Base-by-base conservation (phyloP, 2,888 invertebrate genomes). In the Lamellibrachia satsuma region DNA sequence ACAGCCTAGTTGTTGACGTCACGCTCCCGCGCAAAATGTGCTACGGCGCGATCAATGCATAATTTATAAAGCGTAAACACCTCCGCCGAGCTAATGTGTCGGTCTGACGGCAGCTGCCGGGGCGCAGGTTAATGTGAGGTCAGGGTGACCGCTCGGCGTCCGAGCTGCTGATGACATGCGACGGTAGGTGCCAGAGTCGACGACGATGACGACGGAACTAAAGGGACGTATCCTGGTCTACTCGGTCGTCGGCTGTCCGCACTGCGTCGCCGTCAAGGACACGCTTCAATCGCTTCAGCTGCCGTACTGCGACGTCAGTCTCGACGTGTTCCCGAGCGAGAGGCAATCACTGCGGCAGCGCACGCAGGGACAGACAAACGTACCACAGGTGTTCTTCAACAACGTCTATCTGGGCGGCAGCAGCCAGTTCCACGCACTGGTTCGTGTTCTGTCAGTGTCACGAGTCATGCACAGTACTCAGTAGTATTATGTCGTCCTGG, bases 331-430 rank as follows among this genome's bases (percentile, higher is more conserved):
- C 93, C 96, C 96, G 3, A 95, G 96, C 93, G 95, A 95, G 52
- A 94, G 96, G 91, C 94, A 95, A 15, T 95, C 96, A 91, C 94
- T 96, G 91, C 94, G 95, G 93, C 93, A 94, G 52, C 94, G 95
- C 90, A 95, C 96, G 1, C 52, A 52, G 27, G 95, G 95, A 39
- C 96, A 95, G 92, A 94, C 95, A 52, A 96, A 95, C 6, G 96
- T 96, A 8, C 97, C 97, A 0, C 97, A 97, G 94, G 96, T 97
- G 52, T 97, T 96, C 94, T 96, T 96, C 95, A 96, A 96, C 94
- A 95, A 95, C 60, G 94, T 94, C 52, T 95, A 96, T 93, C 95
- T 97, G 90, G 96, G 96, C 39, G 96, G 96, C 91, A 96, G 96
- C 93, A 95, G 95, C 22, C 96, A 96, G 52, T 94, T 97, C 3